phyloP scores from a whole-genome alignment of 1,140 invertebrate species.

The Hypothenemus hampei region DNA sequence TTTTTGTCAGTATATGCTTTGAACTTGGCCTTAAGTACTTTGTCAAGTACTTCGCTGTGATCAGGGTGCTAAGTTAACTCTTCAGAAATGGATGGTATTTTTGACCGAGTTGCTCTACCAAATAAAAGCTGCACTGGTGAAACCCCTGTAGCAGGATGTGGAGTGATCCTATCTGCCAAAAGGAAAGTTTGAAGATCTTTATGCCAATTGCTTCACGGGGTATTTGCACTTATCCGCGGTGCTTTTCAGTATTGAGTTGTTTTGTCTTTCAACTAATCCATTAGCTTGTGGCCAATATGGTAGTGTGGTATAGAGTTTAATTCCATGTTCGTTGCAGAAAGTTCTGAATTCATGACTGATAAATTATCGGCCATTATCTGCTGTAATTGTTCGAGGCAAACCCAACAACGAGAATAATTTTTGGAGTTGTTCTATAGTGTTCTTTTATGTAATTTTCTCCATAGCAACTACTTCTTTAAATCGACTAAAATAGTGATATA shows the following conservation, averaged over 20 bases:
- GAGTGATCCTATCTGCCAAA: not conserved
- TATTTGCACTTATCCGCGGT: too few species aligned
- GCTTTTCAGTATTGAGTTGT: slow-evolving; percentile 37
- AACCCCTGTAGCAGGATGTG: not conserved
- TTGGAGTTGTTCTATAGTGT: slow-evolving; percentile 8
- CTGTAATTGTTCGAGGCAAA: slow-evolving; percentile 19
- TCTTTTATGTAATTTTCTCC: slow-evolving; percentile 21
- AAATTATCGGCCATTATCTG: slow-evolving; percentile 38
- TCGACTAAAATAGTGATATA: too few species aligned
- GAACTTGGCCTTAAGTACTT: not conserved
- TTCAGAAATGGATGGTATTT: not conserved
- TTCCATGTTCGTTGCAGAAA: slow-evolving; percentile 24
- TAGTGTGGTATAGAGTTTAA: slow-evolving; percentile 16
- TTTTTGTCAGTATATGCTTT: not conserved
- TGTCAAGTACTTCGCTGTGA: not conserved
- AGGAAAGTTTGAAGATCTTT: not conserved
- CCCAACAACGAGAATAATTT: slow-evolving; percentile 27
- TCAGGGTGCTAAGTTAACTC: not conserved
- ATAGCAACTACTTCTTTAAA: slow-evolving; percentile 29
- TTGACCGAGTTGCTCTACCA: not conserved
- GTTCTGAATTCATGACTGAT: slow-evolving; percentile 31
- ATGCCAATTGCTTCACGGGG: slow-evolving; percentile 1
- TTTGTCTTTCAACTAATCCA: slow-evolving; percentile 41
- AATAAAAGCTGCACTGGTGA: not conserved
- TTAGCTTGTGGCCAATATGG: slow-evolving; percentile 39